These are phyloP conservation scores for Tillus elongatus DNA, from an alignment of 2,888 invertebrate species.

Conservation along the genomic window DNA sequence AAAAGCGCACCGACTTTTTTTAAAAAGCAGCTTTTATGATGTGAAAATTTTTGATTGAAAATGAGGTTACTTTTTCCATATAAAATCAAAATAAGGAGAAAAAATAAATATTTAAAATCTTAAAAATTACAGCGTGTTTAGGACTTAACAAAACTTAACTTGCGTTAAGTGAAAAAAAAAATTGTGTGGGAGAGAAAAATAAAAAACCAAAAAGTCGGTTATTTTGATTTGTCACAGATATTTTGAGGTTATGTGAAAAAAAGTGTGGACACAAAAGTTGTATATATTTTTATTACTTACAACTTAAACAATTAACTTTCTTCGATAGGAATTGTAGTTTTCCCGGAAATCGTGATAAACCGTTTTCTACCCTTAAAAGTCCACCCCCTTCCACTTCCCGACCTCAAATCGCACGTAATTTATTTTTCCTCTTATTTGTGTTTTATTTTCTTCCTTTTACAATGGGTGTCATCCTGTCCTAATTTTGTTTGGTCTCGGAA, in stretches of 20 bases:
- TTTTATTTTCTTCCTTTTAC: too few relatives aligned
- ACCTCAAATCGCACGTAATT: slow-evolving; percentile 2
- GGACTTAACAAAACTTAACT: slow-evolving; percentile 8
- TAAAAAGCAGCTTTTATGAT: neutral
- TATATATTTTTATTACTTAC: slow-evolving; percentile 15
- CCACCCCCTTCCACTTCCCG: slow-evolving; percentile 4
- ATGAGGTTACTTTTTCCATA: slow-evolving; percentile 4
- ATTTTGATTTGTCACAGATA: slow-evolving; percentile 17
- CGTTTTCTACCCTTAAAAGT: slow-evolving; percentile 1
- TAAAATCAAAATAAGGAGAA: slow-evolving; percentile 9
- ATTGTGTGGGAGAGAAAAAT: slow-evolving; percentile 11
- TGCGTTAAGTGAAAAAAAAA: neutral
- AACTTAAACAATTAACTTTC: slow-evolving; percentile 11
- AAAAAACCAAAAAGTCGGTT: slow-evolving; percentile 16
- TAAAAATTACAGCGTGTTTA: slow-evolving; percentile 5
- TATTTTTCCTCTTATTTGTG: slow-evolving; percentile 3
- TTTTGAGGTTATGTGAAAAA: slow-evolving; percentile 15
- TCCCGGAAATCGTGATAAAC: neutral
- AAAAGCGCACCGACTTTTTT: slow-evolving; percentile 1
- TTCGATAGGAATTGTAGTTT: slow-evolving; percentile 5
- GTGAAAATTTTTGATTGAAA: slow-evolving; percentile 3
- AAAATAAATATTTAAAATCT: slow-evolving; percentile 8
- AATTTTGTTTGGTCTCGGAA: too few relatives aligned
- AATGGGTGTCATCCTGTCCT: too few relatives aligned
- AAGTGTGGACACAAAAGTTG: slow-evolving; percentile 15